Evolutionary conservation across 2,888 invertebrate genomes (phyloP).

Genomic region (Brassicogethes aeneus): DNA sequence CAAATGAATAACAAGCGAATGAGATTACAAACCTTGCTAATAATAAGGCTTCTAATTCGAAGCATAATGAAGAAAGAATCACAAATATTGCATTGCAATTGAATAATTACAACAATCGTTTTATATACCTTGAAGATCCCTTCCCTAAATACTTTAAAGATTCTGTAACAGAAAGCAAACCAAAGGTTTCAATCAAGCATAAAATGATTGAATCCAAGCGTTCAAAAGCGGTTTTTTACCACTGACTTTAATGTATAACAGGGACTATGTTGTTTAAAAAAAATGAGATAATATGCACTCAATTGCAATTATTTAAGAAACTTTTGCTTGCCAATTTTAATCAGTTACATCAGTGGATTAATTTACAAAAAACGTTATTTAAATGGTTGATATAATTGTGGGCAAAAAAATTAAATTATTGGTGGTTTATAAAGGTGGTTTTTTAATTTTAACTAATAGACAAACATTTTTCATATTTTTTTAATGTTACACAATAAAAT

Average conservation of each 20-base stretch:
- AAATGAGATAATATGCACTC: too few relatives aligned
- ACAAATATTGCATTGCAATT: slow-evolving; percentile 11
- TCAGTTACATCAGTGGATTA: slow-evolving; percentile 1
- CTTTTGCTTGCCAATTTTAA: too few relatives aligned
- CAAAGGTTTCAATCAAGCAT: slow-evolving; percentile 29
- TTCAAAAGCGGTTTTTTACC: slow-evolving; percentile 23
- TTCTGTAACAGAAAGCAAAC: slow-evolving; percentile 13
- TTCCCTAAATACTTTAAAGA: neutral
- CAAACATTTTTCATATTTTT: too few relatives aligned
- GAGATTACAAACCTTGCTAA: slow-evolving; percentile 29
- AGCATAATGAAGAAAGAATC: slow-evolving; percentile 26
- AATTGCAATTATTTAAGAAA: too few relatives aligned
- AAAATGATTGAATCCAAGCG: slow-evolving; percentile 33
- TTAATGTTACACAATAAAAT: too few relatives aligned
- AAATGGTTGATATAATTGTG: too few relatives aligned
- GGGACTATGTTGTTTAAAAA: too few relatives aligned
- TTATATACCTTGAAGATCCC: slow-evolving; percentile 1
- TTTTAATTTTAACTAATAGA: too few relatives aligned
- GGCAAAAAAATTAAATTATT: too few relatives aligned
- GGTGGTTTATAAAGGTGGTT: too few relatives aligned
- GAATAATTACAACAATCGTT: slow-evolving; percentile 4
- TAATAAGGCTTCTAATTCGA: slow-evolving; percentile 32
- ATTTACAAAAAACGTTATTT: slow-evolving; percentile 11
- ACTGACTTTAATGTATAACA: slow-evolving; percentile 14
- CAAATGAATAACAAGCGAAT: neutral